Evolutionary conservation across 1,140 invertebrate species (phyloP).

Genomic region (Apis mellifera): Amel_HAv3.1 CM009932.2:10640501-10641000

Average conservation of each 20-base stretch:
- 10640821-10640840: neutral
- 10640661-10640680: too few species aligned
- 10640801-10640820: constrained; percentile 58
- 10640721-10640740: constrained; percentile 69
- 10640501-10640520: constrained; percentile 42
- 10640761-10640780: constrained; percentile 80
- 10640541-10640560: constrained; percentile 75
- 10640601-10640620: constrained; percentile 42
- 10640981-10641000: constrained; percentile 29
- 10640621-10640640: constrained; percentile 22
- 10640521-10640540: constrained; percentile 61
- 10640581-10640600: constrained; percentile 75
- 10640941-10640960: constrained; percentile 11
- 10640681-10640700: neutral
- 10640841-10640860: constrained; percentile 25
- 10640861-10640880: constrained; percentile 72
- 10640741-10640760: constrained; percentile 81
- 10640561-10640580: constrained; percentile 65
- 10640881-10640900: constrained; percentile 59
- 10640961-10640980: neutral
- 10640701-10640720: neutral
- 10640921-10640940: constrained; percentile 52
- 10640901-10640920: constrained; percentile 55
- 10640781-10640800: constrained; percentile 60
- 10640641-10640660: too few species aligned